Percentiles rank a stretch among this genome's conserved stretches.
These are phyloP conservation scores for Phallusia fumigata DNA, from an alignment of 23 tunicate genomes.

Conservation along the genomic window DNA sequence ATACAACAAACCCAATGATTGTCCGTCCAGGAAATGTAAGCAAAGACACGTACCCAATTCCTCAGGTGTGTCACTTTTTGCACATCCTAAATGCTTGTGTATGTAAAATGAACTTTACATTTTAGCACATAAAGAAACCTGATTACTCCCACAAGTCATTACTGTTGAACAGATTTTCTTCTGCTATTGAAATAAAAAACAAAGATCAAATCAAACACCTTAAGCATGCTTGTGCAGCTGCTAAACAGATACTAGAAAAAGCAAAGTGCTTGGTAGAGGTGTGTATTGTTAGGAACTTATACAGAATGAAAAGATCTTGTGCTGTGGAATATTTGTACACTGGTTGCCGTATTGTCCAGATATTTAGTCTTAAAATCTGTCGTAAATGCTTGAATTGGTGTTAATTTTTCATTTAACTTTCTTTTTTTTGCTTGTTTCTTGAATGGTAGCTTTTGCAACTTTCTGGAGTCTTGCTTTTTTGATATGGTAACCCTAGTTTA, in stretches of 20 bases:
- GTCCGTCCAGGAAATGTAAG: not conserved
- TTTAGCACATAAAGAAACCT: not conserved
- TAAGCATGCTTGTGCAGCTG: not conserved
- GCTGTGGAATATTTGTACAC: no score
- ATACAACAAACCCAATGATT: not conserved
- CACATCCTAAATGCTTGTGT: not conserved
- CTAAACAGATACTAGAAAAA: not conserved
- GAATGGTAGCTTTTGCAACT: no score
- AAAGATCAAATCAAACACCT: not conserved
- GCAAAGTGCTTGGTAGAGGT: not conserved
- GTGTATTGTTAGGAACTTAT: no score
- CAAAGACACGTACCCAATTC: not conserved
- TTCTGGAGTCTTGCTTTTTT: no score
- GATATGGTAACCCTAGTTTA: no score
- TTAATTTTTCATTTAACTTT: no score
- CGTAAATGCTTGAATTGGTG: no score
- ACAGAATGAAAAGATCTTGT: no score
- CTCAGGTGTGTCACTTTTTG: not conserved
- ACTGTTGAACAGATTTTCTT: not conserved
- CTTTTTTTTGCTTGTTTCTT: no score
- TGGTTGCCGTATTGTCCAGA: no score
- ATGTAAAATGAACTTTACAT: not conserved
- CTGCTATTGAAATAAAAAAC: not conserved
- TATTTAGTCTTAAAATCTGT: no score
- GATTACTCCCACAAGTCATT: not conserved